These are phyloP conservation scores for Syngnathus rostellatus DNA, from an alignment of 2,797 vertebrate genomes.

Conservation along the genomic window DNA sequence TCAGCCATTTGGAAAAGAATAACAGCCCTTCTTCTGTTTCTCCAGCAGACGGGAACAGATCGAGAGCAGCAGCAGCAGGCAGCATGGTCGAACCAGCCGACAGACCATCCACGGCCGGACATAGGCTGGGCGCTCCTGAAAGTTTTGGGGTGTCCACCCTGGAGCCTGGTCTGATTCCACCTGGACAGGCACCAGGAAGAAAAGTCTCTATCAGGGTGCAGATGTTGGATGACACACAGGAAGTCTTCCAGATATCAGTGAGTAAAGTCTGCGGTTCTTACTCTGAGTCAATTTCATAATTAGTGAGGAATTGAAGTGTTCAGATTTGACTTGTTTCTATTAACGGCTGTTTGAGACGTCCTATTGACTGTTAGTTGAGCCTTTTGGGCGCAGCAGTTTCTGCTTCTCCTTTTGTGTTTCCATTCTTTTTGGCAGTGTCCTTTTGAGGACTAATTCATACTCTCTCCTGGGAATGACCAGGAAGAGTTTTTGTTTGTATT, in stretches of 20 bases:
- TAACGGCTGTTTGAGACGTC: no score
- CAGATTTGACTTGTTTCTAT: background rate
- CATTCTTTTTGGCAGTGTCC: background rate
- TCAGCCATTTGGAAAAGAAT: slow-evolving; percentile 8
- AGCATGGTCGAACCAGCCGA: slow-evolving; percentile 86
- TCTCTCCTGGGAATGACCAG: no score
- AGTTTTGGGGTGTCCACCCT: slow-evolving; percentile 90
- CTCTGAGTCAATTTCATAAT: background rate
- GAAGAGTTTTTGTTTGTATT: no score
- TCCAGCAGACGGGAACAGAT: slow-evolving; percentile 34
- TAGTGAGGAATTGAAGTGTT: background rate
- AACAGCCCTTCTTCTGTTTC: background rate
- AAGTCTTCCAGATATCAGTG: slow-evolving; percentile 90
- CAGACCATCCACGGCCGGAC: slow-evolving; percentile 77
- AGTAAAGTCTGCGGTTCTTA: slow-evolving; percentile 39
- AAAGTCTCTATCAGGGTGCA: slow-evolving; percentile 83
- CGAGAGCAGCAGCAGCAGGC: slow-evolving; percentile 10
- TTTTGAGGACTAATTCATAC: background rate
- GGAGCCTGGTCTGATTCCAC: slow-evolving; percentile 83
- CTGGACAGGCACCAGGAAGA: slow-evolving; percentile 75
- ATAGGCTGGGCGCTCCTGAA: slow-evolving; percentile 82
- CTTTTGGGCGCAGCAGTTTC: background rate
- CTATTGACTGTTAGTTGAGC: background rate
- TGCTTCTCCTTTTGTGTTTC: no score
- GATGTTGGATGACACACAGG: slow-evolving; percentile 92